A percentile compares a stretch with the other conserved stretches of the same genome.
phyloP scores from a whole-genome alignment of 1,140 invertebrate genomes.

The Pissodes strobi region DNA sequence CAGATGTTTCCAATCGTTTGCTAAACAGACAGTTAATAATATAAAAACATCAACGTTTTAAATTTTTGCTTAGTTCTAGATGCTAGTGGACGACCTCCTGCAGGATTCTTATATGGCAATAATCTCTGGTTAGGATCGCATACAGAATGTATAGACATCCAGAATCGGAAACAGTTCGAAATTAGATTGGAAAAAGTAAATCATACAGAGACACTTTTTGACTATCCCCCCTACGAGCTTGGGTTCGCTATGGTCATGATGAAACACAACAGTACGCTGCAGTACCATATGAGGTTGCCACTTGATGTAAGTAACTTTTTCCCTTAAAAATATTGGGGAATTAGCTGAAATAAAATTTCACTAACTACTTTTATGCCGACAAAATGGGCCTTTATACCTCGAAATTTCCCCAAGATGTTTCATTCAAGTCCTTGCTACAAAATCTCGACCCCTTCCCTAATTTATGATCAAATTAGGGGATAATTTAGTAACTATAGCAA shows the following conservation, averaged over 20 bases:
- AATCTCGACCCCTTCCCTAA: no score
- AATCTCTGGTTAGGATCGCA: slow-evolving; percentile 60
- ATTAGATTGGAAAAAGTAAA: slow-evolving; percentile 37
- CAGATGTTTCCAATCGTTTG: no score
- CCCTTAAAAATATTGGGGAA: no score
- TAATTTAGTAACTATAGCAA: no score
- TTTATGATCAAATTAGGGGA: no score
- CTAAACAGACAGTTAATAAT: no score
- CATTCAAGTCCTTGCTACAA: no score
- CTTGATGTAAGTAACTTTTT: slow-evolving; percentile 58
- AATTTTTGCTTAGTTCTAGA: slow-evolving; percentile 58
- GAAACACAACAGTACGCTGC: slow-evolving; percentile 56
- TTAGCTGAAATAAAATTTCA: not conserved
- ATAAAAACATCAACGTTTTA: no score
- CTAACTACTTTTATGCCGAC: no score
- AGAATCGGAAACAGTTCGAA: slow-evolving; percentile 42
- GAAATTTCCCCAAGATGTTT: no score
- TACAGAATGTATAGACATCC: slow-evolving; percentile 53
- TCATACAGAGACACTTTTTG: slow-evolving; percentile 48
- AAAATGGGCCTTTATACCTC: no score
- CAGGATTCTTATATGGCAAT: slow-evolving; percentile 58
- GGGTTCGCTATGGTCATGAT: slow-evolving; percentile 55
- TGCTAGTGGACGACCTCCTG: slow-evolving; percentile 56
- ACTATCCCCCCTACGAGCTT: slow-evolving; percentile 56
- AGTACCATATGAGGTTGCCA: slow-evolving; percentile 52